Evolutionary conservation across 92 coral and sea anemone genomes (phyloP), one percentile per base, ranked within the genome.

Genomic region (Zoanthus solanderi): DNA sequence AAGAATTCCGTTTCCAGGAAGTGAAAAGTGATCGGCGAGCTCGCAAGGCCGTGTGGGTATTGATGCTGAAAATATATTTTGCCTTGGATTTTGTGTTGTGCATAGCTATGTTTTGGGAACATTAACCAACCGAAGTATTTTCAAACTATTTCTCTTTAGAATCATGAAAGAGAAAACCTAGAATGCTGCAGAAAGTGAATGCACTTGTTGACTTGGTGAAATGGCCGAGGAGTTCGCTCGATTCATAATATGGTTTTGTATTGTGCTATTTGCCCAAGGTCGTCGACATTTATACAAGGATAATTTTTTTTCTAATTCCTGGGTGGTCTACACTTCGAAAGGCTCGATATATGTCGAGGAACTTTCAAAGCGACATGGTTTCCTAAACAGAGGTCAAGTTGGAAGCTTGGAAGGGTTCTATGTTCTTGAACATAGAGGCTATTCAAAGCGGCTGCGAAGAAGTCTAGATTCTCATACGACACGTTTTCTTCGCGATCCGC

Each of bases 321-420:
- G 99, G 99, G 98, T 96, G 92, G 94, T 97, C 88, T 76, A 81
- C 68, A 93, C 94, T 14, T 94, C 91, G 53, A 92, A 80, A 84
- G 98, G 93, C 89, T 92, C 93, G 80, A 88, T 93, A 80, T 95
- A 91, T 86, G 98, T 96, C 75, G 96, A 94, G 50, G 92, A 90
- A 75, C 87, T 97, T 83, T 98, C 99, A 10, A 87, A 89, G 63
- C 90, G 90, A 74, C 91, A 92, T 87, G 93, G 96, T n/a, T 97
- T 95, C 88, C 75, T 92, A 29, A 92, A 94, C 79, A 92, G 92
- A 60, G 98, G 97, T 71, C 95, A 95, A 82, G 93, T 91, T 23
- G 96, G 93, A 75, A 95, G 94, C 67, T 92, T 97, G 32, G 87
- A 90, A n/a, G 98, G 98, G 42, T 96, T 85, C 78, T 90, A 84